Conservation (phyloP, 2,113 vertebrate genomes). For the Sander vitreus region DNA sequence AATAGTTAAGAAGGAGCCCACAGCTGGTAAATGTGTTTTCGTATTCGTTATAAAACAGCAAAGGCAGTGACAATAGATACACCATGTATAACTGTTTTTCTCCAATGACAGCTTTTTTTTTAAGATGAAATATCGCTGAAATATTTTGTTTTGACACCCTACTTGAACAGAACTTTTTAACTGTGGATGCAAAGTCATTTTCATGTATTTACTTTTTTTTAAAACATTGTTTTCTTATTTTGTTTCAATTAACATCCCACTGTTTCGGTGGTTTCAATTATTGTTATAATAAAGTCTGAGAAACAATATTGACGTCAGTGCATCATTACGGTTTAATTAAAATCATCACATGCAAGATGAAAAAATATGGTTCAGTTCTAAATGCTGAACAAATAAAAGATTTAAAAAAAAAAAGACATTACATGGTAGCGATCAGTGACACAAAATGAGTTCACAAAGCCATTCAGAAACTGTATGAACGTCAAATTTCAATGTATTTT, state of each 20-base stretch:
- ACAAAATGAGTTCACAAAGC: background rate
- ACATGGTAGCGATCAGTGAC: background rate
- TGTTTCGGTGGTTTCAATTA: constrained; percentile 38
- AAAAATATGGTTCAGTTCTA: background rate
- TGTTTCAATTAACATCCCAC: constrained; percentile 20
- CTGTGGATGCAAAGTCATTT: constrained; percentile 40
- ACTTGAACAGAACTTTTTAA: constrained; percentile 51
- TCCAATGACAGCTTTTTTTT: background rate
- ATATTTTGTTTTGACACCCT: constrained; percentile 33
- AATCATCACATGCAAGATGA: background rate
- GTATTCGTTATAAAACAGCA: background rate
- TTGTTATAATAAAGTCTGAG: constrained; percentile 44
- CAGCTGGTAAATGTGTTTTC: background rate
- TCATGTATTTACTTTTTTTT: constrained; percentile 27
- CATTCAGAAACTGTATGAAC: background rate
- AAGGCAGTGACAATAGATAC: background rate
- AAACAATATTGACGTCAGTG: background rate
- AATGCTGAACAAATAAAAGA: background rate
- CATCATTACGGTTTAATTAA: constrained; percentile 15
- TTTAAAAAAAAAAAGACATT: background rate
- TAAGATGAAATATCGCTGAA: background rate
- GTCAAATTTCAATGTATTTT: background rate
- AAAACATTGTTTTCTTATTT: constrained; percentile 23
- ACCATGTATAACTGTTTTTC: background rate
- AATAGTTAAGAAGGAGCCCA: background rate